These are phyloP conservation scores for Entelurus aequoreus DNA, from an alignment of 2,113 vertebrate genomes.

Conservation along the genomic window DNA sequence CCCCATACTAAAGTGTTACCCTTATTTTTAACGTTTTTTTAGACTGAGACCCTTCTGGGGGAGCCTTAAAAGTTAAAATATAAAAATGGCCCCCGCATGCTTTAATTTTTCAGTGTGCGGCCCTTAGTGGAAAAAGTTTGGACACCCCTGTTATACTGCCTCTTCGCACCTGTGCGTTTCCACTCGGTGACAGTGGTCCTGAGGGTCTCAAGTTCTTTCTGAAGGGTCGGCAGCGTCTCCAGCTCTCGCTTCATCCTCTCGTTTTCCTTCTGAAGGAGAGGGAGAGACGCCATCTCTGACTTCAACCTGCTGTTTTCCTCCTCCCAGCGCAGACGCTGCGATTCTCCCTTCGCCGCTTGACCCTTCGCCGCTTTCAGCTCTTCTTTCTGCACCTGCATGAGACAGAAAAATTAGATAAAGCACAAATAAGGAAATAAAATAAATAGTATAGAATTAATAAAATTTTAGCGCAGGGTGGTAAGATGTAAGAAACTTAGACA, in stretches of 20 bases:
- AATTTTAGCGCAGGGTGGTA: too few relatives aligned
- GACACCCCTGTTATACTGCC: neutral
- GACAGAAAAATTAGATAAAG: conserved; percentile 9
- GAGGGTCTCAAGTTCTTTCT: conserved; percentile 74
- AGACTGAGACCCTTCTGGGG: too few relatives aligned
- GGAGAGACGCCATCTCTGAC: conserved; percentile 60
- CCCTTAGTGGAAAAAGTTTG: too few relatives aligned
- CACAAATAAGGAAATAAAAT: neutral
- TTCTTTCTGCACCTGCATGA: conserved; percentile 33
- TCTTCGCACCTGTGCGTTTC: conserved; percentile 46
- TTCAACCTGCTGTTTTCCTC: conserved; percentile 69
- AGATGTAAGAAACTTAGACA: too few relatives aligned
- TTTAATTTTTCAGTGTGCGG: too few relatives aligned
- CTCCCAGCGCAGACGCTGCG: conserved; percentile 50
- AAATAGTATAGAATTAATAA: neutral
- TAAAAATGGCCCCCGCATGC: too few relatives aligned
- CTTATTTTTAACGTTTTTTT: too few relatives aligned
- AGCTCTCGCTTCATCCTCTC: conserved; percentile 67
- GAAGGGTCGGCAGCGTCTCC: conserved; percentile 62
- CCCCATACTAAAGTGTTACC: too few relatives aligned
- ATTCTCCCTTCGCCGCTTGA: conserved; percentile 50
- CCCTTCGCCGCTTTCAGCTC: conserved; percentile 55
- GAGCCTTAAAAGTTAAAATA: too few relatives aligned
- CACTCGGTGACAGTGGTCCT: conserved; percentile 61
- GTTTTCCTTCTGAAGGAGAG: conserved; percentile 66